Evolutionary conservation across 2,113 vertebrate genomes (phyloP).

Genomic region (Strix uralensis): DNA sequence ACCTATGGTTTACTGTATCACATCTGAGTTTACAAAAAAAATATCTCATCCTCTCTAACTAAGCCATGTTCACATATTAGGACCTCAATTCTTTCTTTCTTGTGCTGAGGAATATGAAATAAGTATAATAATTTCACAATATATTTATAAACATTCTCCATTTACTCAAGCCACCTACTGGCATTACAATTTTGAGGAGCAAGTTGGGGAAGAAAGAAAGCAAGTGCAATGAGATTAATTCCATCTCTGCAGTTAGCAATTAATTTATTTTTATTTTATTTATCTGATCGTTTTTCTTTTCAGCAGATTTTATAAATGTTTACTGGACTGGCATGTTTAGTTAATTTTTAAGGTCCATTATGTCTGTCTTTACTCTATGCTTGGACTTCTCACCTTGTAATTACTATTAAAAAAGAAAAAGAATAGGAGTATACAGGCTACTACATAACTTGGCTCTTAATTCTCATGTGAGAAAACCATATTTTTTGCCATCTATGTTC

Average conservation of each 20-base stretch:
- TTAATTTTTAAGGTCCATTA: not conserved
- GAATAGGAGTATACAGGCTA: not conserved
- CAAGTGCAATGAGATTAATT: not conserved
- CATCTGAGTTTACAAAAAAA: not conserved
- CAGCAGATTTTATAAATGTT: not conserved
- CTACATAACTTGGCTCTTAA: not conserved
- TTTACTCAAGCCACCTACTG: not conserved
- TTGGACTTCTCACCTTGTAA: not conserved
- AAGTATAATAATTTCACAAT: not conserved
- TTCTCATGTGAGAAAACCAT: not conserved
- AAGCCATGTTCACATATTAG: not conserved
- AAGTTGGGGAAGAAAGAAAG: not conserved
- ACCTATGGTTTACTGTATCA: not conserved
- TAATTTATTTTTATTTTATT: not conserved
- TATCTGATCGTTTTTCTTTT: not conserved
- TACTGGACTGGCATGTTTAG: not conserved
- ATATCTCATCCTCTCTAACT: rapidly evolving
- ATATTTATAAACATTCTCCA: not conserved
- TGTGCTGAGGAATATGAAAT: not conserved
- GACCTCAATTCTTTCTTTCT: not conserved
- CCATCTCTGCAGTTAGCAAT: not conserved
- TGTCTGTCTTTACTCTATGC: not conserved
- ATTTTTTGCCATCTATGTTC: not conserved
- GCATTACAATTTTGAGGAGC: not conserved
- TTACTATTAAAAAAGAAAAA: not conserved